Conservation (phyloP, 92 coral and sea anemone genomes). For the Palythoa grandiflora region DNA sequence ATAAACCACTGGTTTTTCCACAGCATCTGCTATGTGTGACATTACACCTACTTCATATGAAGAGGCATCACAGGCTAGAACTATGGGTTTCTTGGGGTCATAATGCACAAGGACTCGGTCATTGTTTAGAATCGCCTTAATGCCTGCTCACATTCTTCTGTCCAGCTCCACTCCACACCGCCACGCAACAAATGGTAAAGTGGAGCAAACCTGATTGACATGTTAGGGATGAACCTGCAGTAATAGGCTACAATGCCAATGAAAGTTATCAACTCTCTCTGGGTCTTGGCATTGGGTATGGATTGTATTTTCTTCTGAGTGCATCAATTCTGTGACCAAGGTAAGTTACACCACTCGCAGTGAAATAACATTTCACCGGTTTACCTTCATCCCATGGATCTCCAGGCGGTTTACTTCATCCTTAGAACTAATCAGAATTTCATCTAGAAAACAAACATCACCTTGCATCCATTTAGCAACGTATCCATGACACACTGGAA, state of each 20-base stretch:
- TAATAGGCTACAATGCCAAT: background rate
- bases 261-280: background rate
- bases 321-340: constrained; percentile 23
- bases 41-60: too few species aligned
- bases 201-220: constrained; percentile 50
- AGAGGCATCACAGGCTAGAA: constrained; percentile 45
- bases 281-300: background rate
- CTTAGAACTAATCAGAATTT: background rate
- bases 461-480: background rate
- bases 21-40: constrained; percentile 31
- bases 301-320: background rate
- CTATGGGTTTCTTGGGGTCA: constrained; percentile 58
- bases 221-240: constrained; percentile 42
- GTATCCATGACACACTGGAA: background rate
- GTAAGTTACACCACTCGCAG: too few species aligned
- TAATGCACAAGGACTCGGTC: constrained; percentile 17
- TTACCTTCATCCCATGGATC: background rate
- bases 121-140: constrained; percentile 19
- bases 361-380: constrained; percentile 13
- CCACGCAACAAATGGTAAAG: constrained; percentile 50
- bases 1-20: constrained; percentile 57
- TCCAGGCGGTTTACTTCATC: constrained; percentile 21
- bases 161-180: constrained; percentile 51
- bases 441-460: background rate
- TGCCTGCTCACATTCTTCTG: constrained; percentile 54